Conservation (phyloP, 2,888 invertebrate species). For the Eilema caniola region DNA sequence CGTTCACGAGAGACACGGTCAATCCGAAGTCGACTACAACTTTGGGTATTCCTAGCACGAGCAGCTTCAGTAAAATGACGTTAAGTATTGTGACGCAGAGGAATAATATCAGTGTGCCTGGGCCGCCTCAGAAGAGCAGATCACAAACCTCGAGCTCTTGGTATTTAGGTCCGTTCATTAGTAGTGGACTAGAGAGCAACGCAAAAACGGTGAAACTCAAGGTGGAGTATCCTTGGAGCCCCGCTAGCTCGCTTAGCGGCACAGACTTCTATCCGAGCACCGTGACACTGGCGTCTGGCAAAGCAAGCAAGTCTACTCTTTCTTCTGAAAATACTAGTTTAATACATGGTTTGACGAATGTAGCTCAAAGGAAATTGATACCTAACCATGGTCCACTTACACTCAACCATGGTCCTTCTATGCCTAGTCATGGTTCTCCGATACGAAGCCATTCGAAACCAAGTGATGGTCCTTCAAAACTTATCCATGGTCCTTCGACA, state of each 20-base stretch:
- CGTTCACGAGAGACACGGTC: not conserved
- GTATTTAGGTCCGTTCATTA: slow-evolving; percentile 62
- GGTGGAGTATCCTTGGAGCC: slow-evolving; percentile 61
- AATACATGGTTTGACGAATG: not conserved
- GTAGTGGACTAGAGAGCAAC: slow-evolving; percentile 34
- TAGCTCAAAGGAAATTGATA: too few relatives aligned
- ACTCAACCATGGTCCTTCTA: not conserved
- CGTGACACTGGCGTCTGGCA: slow-evolving; percentile 33
- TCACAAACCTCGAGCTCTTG: slow-evolving; percentile 57
- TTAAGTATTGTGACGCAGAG: slow-evolving; percentile 21
- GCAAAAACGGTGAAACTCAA: slow-evolving; percentile 39
- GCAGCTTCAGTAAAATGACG: slow-evolving; percentile 32
- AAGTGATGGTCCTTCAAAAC: not conserved
- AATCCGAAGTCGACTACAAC: slow-evolving; percentile 52
- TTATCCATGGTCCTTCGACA: not conserved
- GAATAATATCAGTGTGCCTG: not conserved
- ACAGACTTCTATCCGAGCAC: slow-evolving; percentile 65
- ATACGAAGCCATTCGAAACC: too few relatives aligned
- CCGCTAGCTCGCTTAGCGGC: slow-evolving; percentile 43
- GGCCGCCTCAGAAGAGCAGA: not conserved
- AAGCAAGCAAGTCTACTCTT: slow-evolving; percentile 44
- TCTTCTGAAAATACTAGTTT: slow-evolving; percentile 11
- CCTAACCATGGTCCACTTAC: not conserved
- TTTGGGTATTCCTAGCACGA: slow-evolving; percentile 26
- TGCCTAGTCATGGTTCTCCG: not conserved